Evolutionary conservation across 1,140 invertebrate species (phyloP), one percentile per base, ranked within the genome.

Genomic region (Nasonia longicornis): DNA sequence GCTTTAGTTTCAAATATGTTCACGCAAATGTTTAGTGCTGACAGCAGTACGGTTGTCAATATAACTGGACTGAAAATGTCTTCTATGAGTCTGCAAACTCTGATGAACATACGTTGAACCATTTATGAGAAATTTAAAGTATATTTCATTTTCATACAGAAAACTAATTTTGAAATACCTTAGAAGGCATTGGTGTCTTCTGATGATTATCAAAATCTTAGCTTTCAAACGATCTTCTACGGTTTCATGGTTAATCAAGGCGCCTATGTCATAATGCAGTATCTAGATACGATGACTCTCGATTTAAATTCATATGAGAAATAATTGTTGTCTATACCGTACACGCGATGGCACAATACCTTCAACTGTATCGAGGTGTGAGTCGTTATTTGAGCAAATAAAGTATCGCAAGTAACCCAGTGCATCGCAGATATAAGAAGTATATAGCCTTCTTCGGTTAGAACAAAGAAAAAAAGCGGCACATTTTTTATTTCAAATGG

Each of bases 301-400:
- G 10, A 26, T 67, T 29, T 31, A 12, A 29, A 67, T 58, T 58
- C 52, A 31, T 12, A 31, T 12, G 7, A 11, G 14, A n/a, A 42
- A 71, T 71, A 35, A n/a, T 71, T 31, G 1, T 38, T 35, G 10
- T n/a, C 14, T 71, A 38, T 31, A 1, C 26, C 14, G 20, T 8
- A 20, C 35, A 67, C 8, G 3, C 0, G n/a, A 71, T 3, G 2
- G 2, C 31, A 20, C 4, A 35, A 35, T 42, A 71, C 69, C 31
- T 71, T 42, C 10, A 71, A 42, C 69, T 71, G 69, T 31, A 71
- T 16, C 4, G 29, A 38, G 14, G 35, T 16, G 35, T 71, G 69
- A 16, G 69, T 71, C 4, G 69, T 71, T 31, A 71, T 4, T 29
- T 71, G 69, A n/a, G 35, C 69, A 42, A 71, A 71, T 71, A 71